A percentile compares a stretch with the other conserved stretches of the same genome.
phyloP scores from a whole-genome alignment of 2,888 invertebrate genomes.

The Troides oblongomaculatus region DNA sequence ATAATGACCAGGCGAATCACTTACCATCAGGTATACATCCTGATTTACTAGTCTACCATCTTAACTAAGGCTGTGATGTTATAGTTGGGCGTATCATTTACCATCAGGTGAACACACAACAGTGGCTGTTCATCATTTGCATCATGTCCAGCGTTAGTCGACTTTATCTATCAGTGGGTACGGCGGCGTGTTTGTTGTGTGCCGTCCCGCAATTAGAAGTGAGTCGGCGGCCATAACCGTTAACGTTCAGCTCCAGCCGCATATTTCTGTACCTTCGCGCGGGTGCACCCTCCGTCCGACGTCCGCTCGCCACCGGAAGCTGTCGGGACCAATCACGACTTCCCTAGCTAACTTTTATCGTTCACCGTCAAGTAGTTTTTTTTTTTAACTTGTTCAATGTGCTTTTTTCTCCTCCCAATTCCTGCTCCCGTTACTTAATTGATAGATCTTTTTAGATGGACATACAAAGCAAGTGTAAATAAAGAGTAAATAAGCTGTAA shows the following conservation, averaged over 20 bases:
- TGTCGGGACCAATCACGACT: conserved; percentile 23
- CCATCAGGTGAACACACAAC: too few relatives aligned
- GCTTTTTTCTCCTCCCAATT: not conserved
- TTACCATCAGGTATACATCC: too few relatives aligned
- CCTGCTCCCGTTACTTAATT: not conserved
- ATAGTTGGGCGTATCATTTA: too few relatives aligned
- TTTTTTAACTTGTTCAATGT: not conserved
- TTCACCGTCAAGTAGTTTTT: conserved; percentile 15
- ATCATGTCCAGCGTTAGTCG: too few relatives aligned
- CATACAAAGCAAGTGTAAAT: too few relatives aligned
- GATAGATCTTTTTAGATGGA: too few relatives aligned
- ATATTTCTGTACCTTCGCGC: conserved; percentile 77
- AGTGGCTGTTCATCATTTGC: too few relatives aligned
- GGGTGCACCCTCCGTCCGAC: conserved; percentile 60
- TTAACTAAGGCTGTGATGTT: too few relatives aligned
- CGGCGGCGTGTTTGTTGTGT: conserved; percentile 28
- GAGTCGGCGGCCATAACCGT: conserved; percentile 77
- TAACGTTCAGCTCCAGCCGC: conserved; percentile 78
- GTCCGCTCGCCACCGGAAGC: not conserved
- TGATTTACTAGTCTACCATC: too few relatives aligned
- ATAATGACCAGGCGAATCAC: too few relatives aligned
- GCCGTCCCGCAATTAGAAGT: conserved; percentile 73
- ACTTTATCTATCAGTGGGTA: too few relatives aligned
- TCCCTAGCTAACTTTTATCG: conserved; percentile 23
- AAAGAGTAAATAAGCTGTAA: too few relatives aligned